Percentiles rank a stretch among this genome's conserved stretches.
phyloP scores from a whole-genome alignment of 2,113 vertebrate genomes.

The Nerophis ophidion region DNA sequence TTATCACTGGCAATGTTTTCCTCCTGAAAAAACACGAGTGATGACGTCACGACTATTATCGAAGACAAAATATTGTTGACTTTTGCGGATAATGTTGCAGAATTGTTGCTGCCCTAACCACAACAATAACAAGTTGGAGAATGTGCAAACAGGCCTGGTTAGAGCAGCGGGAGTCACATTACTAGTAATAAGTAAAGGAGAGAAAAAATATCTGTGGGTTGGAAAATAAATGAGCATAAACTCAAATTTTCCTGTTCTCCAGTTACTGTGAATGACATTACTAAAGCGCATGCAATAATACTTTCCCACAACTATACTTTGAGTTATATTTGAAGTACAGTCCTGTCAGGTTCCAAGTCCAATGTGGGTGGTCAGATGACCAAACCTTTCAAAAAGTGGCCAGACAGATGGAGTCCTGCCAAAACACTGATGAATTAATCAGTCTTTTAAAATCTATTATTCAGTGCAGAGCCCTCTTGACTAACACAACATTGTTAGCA shows the following conservation, averaged over 20 bases:
- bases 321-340: background rate
- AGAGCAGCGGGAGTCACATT: conserved; percentile 11
- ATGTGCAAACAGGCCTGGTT: conserved; percentile 30
- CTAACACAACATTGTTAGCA: conserved; percentile 34
- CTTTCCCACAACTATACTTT: background rate
- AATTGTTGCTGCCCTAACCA: no score
- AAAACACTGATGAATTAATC: conserved; percentile 69
- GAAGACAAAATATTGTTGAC: no score
- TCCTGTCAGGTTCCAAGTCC: no score
- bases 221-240: no score
- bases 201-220: conserved; percentile 5
- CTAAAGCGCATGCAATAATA: background rate
- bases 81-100: no score
- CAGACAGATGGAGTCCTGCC: conserved; percentile 50
- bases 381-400: conserved; percentile 30
- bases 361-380: conserved; percentile 12
- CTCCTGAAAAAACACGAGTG: no score
- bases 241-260: background rate
- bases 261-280: background rate
- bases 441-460: conserved; percentile 70
- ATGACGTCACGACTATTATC: no score
- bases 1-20: no score
- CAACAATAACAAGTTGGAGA: conserved; percentile 16
- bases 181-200: conserved; percentile 4
- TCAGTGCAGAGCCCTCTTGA: conserved; percentile 47